Conservation (phyloP, 2,113 vertebrate genomes). For the Perccottus glenii region DNA sequence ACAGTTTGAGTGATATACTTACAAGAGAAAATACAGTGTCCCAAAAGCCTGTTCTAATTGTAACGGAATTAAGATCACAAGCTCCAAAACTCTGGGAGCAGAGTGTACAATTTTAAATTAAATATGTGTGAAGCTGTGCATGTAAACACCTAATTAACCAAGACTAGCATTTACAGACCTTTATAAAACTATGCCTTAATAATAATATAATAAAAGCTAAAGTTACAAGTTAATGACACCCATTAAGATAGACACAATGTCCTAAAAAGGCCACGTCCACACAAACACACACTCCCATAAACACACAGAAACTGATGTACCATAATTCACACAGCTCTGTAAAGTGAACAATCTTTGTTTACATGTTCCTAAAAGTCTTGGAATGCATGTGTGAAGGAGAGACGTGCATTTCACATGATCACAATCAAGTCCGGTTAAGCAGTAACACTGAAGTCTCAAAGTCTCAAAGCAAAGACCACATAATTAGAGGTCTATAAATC, state of each 20-base stretch:
- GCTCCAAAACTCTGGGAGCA: conserved; percentile 16
- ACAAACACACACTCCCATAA: conserved; percentile 19
- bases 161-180: too few species aligned
- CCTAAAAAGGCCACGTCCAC: conserved; percentile 21
- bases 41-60: conserved; percentile 12
- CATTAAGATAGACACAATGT: conserved; percentile 22
- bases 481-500: conserved; percentile 29
- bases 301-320: conserved; percentile 31
- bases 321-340: conserved; percentile 32
- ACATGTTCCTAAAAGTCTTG: neutral
- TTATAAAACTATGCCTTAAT: too few species aligned
- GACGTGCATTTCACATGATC: conserved; percentile 54
- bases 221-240: neutral
- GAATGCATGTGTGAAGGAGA: conserved; percentile 15
- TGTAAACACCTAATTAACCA: too few species aligned
- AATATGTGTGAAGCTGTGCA: too few species aligned
- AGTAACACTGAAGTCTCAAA: conserved; percentile 35
- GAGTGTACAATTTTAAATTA: too few species aligned
- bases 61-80: neutral
- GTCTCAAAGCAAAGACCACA: conserved; percentile 27
- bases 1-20: conserved; percentile 32
- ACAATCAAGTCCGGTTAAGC: conserved; percentile 37
- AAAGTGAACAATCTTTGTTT: conserved; percentile 31
- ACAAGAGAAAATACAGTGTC: conserved; percentile 9
- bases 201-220: neutral